These are phyloP conservation scores for Paracanthobrama guichenoti DNA, from an alignment of 2,113 vertebrate genomes.

Conservation along the genomic window DNA sequence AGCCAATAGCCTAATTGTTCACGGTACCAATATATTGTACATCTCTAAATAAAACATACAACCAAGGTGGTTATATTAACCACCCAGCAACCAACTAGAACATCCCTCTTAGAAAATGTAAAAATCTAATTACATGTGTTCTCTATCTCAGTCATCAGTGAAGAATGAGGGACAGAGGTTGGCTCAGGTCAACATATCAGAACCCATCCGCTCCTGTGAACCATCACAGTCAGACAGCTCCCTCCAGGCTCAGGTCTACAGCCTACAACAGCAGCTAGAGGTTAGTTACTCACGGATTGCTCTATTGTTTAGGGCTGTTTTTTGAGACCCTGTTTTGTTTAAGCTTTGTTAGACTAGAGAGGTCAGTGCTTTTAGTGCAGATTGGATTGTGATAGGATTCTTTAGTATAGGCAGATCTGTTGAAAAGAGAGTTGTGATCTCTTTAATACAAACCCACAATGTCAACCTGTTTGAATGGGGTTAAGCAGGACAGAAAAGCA, in stretches of 20 bases:
- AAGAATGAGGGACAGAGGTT: constrained; percentile 75
- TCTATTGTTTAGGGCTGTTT: neutral
- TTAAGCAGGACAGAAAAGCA: too few species aligned
- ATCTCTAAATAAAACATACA: too few species aligned
- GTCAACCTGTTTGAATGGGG: too few species aligned
- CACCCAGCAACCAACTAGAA: neutral
- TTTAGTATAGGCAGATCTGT: neutral
- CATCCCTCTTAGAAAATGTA: neutral
- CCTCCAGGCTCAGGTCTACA: constrained; percentile 78
- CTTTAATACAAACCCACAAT: too few species aligned
- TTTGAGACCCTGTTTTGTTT: neutral
- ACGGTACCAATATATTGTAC: too few species aligned
- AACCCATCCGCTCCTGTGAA: constrained; percentile 30
- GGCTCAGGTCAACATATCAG: constrained; percentile 55
- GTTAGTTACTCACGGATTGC: constrained; percentile 68
- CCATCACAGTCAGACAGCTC: constrained; percentile 71
- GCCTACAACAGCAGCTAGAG: constrained; percentile 81
- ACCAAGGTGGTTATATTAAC: too few species aligned
- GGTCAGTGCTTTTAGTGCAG: neutral
- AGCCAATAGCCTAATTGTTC: too few species aligned
- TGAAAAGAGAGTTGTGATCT: too few species aligned
- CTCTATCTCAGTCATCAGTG: constrained; percentile 68
- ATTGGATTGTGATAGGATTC: neutral
- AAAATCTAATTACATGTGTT: neutral
- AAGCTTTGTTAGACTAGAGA: neutral